These are phyloP conservation scores for Cuniculus paca DNA, from an alignment of 2,797 vertebrate species.

Conservation along the genomic window DNA sequence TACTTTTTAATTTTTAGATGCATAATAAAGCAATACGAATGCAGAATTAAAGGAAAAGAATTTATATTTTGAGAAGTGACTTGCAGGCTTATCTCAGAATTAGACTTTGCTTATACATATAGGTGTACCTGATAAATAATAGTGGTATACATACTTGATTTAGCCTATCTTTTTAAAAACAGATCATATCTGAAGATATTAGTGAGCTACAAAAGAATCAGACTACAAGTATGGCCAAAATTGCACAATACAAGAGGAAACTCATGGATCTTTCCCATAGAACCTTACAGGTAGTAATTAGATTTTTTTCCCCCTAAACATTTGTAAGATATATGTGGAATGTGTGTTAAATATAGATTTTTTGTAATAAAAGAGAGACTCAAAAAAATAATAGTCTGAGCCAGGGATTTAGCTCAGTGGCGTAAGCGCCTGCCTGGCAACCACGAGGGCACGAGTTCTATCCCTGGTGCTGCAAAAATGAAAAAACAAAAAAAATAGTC, in stretches of 20 bases:
- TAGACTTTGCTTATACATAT: neutral
- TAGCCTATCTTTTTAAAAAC: constrained; percentile 48
- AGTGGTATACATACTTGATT: neutral
- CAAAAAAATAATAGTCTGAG: neutral
- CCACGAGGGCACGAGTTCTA: too few relatives aligned
- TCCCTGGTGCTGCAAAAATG: too few relatives aligned
- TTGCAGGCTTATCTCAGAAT: neutral
- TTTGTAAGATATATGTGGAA: constrained; percentile 10
- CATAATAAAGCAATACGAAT: constrained; percentile 43
- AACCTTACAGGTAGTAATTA: constrained; percentile 94
- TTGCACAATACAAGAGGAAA: constrained; percentile 98
- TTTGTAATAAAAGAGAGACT: neutral
- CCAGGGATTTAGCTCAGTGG: too few relatives aligned
- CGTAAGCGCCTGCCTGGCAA: too few relatives aligned
- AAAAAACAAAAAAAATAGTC: neutral
- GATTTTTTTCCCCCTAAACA: neutral
- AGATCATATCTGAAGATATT: constrained; percentile 99
- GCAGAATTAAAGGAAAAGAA: neutral
- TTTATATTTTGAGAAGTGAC: constrained; percentile 47
- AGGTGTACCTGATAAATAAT: neutral
- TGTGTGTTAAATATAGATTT: neutral
- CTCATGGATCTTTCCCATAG: constrained; percentile 98
- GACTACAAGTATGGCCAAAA: constrained; percentile 97
- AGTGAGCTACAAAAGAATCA: constrained; percentile 99
- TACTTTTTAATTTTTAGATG: neutral